phyloP scores from a whole-genome alignment of 1,140 invertebrate species.

The Stegodyphus dumicola region DNA sequence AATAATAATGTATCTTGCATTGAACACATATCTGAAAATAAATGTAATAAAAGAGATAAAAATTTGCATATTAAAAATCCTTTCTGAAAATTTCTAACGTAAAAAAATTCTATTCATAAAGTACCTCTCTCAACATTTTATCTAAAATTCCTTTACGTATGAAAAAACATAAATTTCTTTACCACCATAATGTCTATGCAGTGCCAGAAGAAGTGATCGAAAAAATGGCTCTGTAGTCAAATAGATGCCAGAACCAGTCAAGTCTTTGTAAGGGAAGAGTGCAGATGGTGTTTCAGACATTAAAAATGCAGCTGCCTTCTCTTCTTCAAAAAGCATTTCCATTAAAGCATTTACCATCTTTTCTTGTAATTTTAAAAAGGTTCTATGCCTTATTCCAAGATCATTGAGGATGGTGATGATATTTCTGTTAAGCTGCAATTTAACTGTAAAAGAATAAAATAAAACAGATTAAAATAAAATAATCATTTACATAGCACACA shows the following conservation, averaged over 20 bases:
- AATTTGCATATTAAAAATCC: no score
- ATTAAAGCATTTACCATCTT: conserved; percentile 45
- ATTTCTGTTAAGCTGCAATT: conserved; percentile 59
- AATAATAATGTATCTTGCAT: no score
- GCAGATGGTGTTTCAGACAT: conserved; percentile 21
- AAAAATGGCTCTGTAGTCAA: conserved; percentile 63
- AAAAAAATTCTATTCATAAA: no score
- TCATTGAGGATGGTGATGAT: conserved; percentile 61
- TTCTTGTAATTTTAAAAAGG: conserved; percentile 53
- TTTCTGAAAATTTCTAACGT: no score
- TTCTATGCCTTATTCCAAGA: conserved; percentile 35
- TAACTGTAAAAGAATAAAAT: conserved; percentile 8
- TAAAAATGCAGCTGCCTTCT: conserved; percentile 55
- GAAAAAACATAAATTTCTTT: background rate
- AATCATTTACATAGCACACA: no score
- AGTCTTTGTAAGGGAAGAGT: conserved; percentile 26
- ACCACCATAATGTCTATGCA: conserved; percentile 35
- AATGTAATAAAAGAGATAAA: no score
- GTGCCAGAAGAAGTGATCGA: conserved; percentile 42
- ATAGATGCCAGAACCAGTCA: conserved; percentile 54
- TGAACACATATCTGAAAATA: no score
- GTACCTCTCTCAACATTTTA: no score
- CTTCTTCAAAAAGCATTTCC: conserved; percentile 61
- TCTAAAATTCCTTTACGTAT: no score
- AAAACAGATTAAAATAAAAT: background rate